Percentiles rank a stretch among this genome's conserved stretches.
Evolutionary conservation across 2,113 vertebrate genomes (phyloP).

Genomic region (Aspidoscelis tigris): DNA sequence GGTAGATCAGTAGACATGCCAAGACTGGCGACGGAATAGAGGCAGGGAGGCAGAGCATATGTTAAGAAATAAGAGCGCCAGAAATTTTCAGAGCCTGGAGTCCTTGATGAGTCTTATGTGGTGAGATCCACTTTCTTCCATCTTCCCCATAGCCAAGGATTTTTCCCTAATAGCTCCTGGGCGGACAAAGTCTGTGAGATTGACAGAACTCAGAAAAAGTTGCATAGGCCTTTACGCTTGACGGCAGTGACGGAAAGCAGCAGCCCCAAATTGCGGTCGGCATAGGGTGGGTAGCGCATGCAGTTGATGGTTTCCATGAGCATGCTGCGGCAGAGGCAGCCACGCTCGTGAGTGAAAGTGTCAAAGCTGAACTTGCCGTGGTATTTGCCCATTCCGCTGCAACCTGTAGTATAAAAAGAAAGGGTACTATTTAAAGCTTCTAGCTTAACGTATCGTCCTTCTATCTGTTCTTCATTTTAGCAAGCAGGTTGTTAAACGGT

Average conservation of each 20-base stretch:
- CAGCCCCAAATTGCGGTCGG: slow-evolving; percentile 64
- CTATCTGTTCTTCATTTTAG: too few species aligned
- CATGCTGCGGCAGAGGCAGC: slow-evolving; percentile 78
- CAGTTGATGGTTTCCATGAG: slow-evolving; percentile 79
- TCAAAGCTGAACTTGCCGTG: slow-evolving; percentile 88
- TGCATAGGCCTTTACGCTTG: slow-evolving; percentile 44
- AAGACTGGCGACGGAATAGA: background rate
- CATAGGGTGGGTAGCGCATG: slow-evolving; percentile 87
- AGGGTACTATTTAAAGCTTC: background rate
- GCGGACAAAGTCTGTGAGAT: background rate
- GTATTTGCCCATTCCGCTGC: slow-evolving; percentile 83
- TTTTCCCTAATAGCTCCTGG: background rate
- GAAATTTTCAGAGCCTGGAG: background rate
- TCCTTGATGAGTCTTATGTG: background rate
- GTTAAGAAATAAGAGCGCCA: background rate
- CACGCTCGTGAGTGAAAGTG: slow-evolving; percentile 82
- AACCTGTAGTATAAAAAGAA: slow-evolving; percentile 68
- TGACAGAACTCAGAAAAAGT: slow-evolving; percentile 64
- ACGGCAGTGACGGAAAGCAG: slow-evolving; percentile 59
- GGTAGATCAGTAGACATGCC: background rate
- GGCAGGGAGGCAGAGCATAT: background rate
- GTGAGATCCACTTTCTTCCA: background rate
- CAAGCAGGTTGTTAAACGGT: too few species aligned
- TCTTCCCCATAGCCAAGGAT: background rate
- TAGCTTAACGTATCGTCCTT: background rate